Evolutionary conservation across 2,888 invertebrate genomes (phyloP).

Genomic region (Sphaerophoria taeniata): DNA sequence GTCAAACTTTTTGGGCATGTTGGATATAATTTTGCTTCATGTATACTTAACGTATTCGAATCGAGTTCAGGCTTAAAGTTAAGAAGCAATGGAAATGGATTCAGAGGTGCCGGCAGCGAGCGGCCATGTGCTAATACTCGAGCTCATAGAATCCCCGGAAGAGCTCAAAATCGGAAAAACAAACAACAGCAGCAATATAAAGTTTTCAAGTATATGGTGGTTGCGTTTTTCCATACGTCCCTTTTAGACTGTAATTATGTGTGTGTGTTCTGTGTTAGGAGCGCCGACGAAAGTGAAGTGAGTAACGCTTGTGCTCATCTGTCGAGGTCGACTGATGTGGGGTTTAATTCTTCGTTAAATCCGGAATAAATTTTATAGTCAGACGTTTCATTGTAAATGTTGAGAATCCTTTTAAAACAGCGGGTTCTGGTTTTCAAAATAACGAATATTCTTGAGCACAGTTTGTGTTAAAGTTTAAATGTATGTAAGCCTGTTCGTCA

Average conservation of each 20-base stretch:
- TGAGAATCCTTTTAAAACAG: slow-evolving; percentile 21
- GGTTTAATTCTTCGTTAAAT: slow-evolving; percentile 56
- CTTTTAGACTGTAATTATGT: slow-evolving; percentile 51
- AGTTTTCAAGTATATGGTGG: slow-evolving; percentile 62
- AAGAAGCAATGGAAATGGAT: slow-evolving; percentile 61
- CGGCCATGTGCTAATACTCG: not conserved
- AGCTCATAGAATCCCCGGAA: slow-evolving; percentile 30
- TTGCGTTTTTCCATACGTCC: slow-evolving; percentile 49
- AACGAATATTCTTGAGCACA: slow-evolving; percentile 11
- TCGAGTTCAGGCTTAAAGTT: slow-evolving; percentile 15
- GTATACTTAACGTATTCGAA: slow-evolving; percentile 72
- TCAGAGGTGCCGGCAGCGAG: not conserved
- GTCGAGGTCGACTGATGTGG: slow-evolving; percentile 51
- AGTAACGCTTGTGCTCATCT: not conserved
- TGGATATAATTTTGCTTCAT: slow-evolving; percentile 73
- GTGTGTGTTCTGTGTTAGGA: slow-evolving; percentile 25
- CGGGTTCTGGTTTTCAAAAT: not conserved
- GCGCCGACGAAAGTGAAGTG: not conserved
- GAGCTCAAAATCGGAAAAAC: slow-evolving; percentile 46
- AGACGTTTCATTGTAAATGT: slow-evolving; percentile 39
- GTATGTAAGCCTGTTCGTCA: slow-evolving; percentile 55
- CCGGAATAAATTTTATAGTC: slow-evolving; percentile 68
- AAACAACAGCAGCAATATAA: slow-evolving; percentile 56
- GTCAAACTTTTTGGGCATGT: slow-evolving; percentile 75
- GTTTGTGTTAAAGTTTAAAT: slow-evolving; percentile 12